Evolutionary conservation across 2,888 invertebrate species (phyloP), one percentile per base, ranked within the genome.

Genomic region (Mystacides longicornis): DNA sequence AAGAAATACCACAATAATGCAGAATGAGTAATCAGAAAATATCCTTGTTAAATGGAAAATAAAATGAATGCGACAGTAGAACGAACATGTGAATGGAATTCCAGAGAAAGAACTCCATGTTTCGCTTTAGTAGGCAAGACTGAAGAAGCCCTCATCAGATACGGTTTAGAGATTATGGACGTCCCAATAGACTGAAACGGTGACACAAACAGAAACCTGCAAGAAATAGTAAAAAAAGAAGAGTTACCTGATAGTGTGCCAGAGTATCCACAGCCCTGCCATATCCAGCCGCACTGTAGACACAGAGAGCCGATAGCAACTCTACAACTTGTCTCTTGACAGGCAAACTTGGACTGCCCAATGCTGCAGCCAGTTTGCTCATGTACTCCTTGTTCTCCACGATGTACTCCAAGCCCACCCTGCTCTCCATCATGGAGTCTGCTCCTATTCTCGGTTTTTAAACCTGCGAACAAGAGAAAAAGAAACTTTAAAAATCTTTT

Each of bases 291-390:
- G 85, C 82, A 68, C 89, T 95, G 82, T 96, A 94, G 55, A 93
- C 93, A 71, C 95, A 95, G 58, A 97, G 79, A 23, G 95, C 95
- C 52, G 94, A 93, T 63, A 97, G 81, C 60, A 97, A 79, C 78
- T 97, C 95, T 73, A 96, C 90, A 68, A 96, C 93, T 81, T 95
- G 95, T 74, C 95, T 95, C 80, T 95, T 95, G 65, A 96, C 93
- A 62, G 90, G 87, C 52, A 86, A 84, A 68, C 93, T 93, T 64
- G 84, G 87, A 43, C 94, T 93, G 70, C 93, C 92, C 73, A 96
- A 81, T 64, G 95, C 96, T 73, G 91, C 88, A 51, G 93, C 92
- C 66, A 95, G 83, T 74, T 94, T 93, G 65, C 85, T 83, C 65
- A 90, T 88, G 74, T 93, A 93, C 72, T 93, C 93, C 63, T 89